These are phyloP conservation scores for Karalla daura DNA, from an alignment of 2,797 vertebrate species.

Conservation along the genomic window DNA sequence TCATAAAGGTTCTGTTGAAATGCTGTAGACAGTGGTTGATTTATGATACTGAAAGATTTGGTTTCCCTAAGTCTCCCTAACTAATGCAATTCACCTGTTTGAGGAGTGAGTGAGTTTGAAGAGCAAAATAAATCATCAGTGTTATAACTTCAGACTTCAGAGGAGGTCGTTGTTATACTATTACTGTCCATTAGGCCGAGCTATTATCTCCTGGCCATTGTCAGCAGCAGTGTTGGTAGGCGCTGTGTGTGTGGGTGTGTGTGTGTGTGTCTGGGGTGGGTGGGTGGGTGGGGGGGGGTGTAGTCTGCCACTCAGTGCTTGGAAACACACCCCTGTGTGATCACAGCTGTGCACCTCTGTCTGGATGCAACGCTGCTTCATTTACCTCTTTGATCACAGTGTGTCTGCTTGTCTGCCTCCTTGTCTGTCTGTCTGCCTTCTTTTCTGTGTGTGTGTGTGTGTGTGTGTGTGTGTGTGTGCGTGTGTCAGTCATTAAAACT, in stretches of 20 bases:
- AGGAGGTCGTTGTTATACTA: slow-evolving; percentile 14
- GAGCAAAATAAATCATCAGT: background rate
- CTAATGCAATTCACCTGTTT: background rate
- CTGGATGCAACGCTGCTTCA: no score
- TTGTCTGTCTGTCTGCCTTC: background rate
- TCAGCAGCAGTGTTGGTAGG: background rate
- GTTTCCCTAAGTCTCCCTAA: background rate
- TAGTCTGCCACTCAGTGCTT: slow-evolving; percentile 10
- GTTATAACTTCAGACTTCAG: background rate
- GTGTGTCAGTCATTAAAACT: slow-evolving; percentile 10
- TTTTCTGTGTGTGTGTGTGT: background rate
- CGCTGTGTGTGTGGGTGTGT: slow-evolving; percentile 3
- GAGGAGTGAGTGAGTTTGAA: background rate
- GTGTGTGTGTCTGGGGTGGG: no score
- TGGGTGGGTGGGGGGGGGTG: no score
- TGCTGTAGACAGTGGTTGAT: slow-evolving; percentile 8
- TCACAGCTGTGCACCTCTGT: no score
- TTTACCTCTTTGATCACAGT: no score
- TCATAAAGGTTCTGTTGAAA: background rate
- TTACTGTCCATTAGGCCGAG: slow-evolving; percentile 32
- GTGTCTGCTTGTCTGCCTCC: no score
- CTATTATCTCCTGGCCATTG: slow-evolving; percentile 24
- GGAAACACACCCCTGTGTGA: background rate
- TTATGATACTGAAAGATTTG: background rate
- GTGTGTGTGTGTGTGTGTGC: background rate